These are phyloP conservation scores for Cheilosia grossa DNA, from an alignment of 2,888 invertebrate genomes.

Conservation along the genomic window DNA sequence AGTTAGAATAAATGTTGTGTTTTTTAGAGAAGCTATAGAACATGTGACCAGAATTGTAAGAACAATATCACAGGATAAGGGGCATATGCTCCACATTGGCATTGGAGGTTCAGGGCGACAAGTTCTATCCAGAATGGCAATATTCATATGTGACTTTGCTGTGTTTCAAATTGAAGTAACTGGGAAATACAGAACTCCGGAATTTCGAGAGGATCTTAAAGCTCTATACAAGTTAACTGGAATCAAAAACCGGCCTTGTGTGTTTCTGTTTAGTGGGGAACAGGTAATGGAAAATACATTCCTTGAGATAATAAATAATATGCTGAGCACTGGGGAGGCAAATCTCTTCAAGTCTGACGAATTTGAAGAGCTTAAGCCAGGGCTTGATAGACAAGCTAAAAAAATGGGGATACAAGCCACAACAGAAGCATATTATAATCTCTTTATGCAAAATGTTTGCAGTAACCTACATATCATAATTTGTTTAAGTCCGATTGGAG, in stretches of 20 bases:
- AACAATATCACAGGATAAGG: conserved; percentile 92
- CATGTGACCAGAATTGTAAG: conserved; percentile 92
- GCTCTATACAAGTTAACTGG: conserved; percentile 89
- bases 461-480: conserved; percentile 91
- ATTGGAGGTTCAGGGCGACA: conserved; percentile 94
- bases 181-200: conserved; percentile 89
- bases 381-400: conserved; percentile 79
- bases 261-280: conserved; percentile 93
- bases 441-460: conserved; percentile 90
- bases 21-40: conserved; percentile 94
- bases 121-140: conserved; percentile 89
- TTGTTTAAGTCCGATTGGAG: conserved; percentile 95
- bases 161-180: conserved; percentile 92
- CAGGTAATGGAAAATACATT: conserved; percentile 93
- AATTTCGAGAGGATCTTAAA: conserved; percentile 93
- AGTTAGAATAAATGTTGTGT: conserved; percentile 91
- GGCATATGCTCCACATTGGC: conserved; percentile 93
- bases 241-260: conserved; percentile 89
- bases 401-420: conserved; percentile 84
- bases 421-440: conserved; percentile 88
- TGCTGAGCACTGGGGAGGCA: conserved; percentile 94
- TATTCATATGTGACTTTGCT: conserved; percentile 91
- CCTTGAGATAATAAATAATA: conserved; percentile 94
- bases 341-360: conserved; percentile 95
- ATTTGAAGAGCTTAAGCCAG: conserved; percentile 88